A percentile compares a stretch with the other conserved stretches of the same genome.
phyloP scores from a whole-genome alignment of 2,797 vertebrate species.

The Alfaro cultratus region DNA sequence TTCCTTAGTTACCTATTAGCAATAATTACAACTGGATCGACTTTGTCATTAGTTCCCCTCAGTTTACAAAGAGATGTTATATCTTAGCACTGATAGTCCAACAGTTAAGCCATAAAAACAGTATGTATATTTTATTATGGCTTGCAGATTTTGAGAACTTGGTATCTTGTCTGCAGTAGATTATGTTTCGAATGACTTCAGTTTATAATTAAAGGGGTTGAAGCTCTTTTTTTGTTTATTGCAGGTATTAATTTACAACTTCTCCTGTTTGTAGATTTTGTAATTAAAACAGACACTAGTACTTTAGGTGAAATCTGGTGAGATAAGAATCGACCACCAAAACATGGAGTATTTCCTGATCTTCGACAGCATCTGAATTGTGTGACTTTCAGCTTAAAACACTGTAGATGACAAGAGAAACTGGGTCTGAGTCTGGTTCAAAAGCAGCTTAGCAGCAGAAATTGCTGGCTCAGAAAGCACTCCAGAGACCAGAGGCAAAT shows the following conservation, averaged over 20 bases:
- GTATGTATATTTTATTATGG: not conserved
- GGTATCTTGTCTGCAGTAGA: not conserved
- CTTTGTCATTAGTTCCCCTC: not conserved
- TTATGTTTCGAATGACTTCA: not conserved
- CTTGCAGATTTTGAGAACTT: not conserved
- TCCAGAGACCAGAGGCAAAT: not conserved
- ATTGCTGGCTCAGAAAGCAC: not conserved
- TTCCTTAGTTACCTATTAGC: not conserved
- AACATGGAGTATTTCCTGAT: not conserved
- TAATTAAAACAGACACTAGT: not conserved
- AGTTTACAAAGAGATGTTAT: not conserved
- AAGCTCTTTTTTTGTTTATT: not conserved
- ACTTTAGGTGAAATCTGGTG: not conserved
- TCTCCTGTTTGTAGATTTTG: not conserved
- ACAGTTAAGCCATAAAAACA: not conserved
- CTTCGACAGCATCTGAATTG: not conserved
- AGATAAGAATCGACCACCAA: not conserved
- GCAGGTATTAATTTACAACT: not conserved
- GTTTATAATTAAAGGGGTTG: not conserved
- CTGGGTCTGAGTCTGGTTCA: conserved; percentile 7
- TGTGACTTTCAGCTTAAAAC: not conserved
- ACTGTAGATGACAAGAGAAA: not conserved
- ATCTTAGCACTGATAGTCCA: not conserved
- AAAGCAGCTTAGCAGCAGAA: conserved; percentile 5
- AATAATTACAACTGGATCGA: not conserved